Evolutionary conservation across 2,797 vertebrate species (phyloP).

Genomic region (Adelosebastes latens): DNA sequence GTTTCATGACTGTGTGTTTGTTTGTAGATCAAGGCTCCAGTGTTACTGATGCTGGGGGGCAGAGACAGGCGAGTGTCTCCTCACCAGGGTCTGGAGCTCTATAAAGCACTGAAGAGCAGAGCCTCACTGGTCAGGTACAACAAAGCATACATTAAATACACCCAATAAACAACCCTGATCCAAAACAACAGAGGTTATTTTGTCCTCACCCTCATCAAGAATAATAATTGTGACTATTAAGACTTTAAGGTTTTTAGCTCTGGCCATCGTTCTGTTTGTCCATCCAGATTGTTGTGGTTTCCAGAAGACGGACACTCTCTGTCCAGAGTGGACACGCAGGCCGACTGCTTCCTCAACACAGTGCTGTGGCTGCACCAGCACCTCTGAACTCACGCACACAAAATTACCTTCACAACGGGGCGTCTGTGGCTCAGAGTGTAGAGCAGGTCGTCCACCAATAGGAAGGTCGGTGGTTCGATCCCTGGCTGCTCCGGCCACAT

Average conservation of each 20-base stretch:
- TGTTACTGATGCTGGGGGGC: slow-evolving; percentile 86
- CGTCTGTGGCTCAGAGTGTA: no score
- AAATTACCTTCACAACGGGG: no score
- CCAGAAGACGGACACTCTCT: slow-evolving; percentile 86
- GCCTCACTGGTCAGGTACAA: slow-evolving; percentile 79
- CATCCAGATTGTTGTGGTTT: slow-evolving; percentile 86
- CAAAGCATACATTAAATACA: background rate
- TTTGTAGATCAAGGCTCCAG: slow-evolving; percentile 81
- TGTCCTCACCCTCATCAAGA: background rate
- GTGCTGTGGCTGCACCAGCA: slow-evolving; percentile 84
- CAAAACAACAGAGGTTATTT: background rate
- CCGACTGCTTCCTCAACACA: slow-evolving; percentile 84
- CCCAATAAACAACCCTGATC: background rate
- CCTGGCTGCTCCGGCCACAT: no score
- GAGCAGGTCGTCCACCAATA: no score
- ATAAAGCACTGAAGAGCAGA: slow-evolving; percentile 84
- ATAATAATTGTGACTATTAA: background rate
- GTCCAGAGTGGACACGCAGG: slow-evolving; percentile 81
- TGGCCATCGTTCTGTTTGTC: background rate
- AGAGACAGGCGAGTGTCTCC: slow-evolving; percentile 86
- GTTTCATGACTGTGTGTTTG: slow-evolving; percentile 1
- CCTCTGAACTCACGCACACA: slow-evolving; percentile 55
- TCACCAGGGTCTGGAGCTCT: slow-evolving; percentile 87
- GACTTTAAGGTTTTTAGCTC: background rate
- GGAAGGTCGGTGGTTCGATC: no score